Evolutionary conservation across 2,888 invertebrate genomes (phyloP), one percentile per base, ranked within the genome.

Genomic region (Agriotes lineatus): DNA sequence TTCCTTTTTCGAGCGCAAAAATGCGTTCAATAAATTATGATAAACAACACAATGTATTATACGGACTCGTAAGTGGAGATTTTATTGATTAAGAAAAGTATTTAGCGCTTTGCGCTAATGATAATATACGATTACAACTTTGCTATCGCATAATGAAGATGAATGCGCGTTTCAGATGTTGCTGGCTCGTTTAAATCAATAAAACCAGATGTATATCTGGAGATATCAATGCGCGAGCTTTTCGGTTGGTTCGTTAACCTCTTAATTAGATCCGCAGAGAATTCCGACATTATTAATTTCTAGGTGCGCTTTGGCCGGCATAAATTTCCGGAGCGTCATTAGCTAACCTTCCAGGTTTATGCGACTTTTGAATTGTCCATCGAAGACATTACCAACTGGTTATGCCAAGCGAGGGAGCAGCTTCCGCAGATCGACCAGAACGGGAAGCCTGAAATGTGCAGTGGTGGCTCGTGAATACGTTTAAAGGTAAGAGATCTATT

Each of bases 211-310:
- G 50, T n/a, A 25, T 39, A 52, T 61, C 61, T 61, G n/a, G 12
- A 44, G 50, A 63, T 56, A 56, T 63, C 56, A 56, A 63, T 54
- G 56, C 52, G 20, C 56, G 44, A 63, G 63, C 63, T 63, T 63
- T 62, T 63, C 42, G 33, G 63, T 56, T 56, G 35, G 63, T 54
- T 63, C 63, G 22, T 63, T 45, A 56, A 63, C 63, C 63, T 63
- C 52, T 52, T 63, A 52, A 63, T 63, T 52, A 63, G 63, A 56
- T 63, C 54, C 52, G 20, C 25, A 25, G 19, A 54, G 56, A 44
- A 56, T 45, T 63, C 42, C 39, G 37, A 33, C 54, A 56, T 63
- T 63, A 56, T 63, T 63, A 63, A 63, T 63, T 63, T 63, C 63
- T n/a, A 56, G 18, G 12, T 39, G 9, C n/a, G 16, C 2, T 30